Percentiles rank a stretch among this genome's conserved stretches.
phyloP scores from a whole-genome alignment of 2,113 vertebrate genomes.

The Podilymbus podiceps region DNA sequence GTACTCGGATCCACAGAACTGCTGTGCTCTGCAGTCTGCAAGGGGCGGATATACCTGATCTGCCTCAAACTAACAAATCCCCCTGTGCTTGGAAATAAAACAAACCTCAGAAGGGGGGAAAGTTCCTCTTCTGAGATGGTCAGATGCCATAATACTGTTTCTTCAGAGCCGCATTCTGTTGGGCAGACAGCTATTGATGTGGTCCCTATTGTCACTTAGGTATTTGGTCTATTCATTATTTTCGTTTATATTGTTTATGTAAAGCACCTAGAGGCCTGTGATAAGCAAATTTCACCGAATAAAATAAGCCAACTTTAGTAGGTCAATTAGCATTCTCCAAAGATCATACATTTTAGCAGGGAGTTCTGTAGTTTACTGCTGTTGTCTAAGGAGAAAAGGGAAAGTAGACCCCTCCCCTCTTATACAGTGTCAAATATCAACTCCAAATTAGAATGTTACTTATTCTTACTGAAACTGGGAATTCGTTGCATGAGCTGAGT shows the following conservation, averaged over 20 bases:
- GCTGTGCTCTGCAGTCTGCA: conserved; percentile 16
- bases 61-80: conserved; percentile 55
- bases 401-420: conserved; percentile 9
- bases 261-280: conserved; percentile 61
- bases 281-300: conserved; percentile 61
- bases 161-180: background rate
- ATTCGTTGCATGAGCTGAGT: conserved; percentile 49
- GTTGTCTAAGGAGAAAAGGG: conserved; percentile 38
- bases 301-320: conserved; percentile 65
- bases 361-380: background rate
- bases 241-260: conserved; percentile 63
- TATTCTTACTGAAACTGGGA: conserved; percentile 58
- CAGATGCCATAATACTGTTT: conserved; percentile 12
- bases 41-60: background rate
- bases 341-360: conserved; percentile 49
- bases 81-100: conserved; percentile 28
- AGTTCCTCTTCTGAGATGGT: conserved; percentile 20
- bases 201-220: conserved; percentile 55
- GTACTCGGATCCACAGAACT: background rate
- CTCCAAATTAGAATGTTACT: conserved; percentile 53
- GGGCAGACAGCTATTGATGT: conserved; percentile 60
- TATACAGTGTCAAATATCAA: conserved; percentile 22
- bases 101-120: background rate
- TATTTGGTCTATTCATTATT: conserved; percentile 68
- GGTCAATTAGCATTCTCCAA: conserved; percentile 65